Base-by-base conservation (phyloP, 2,113 vertebrate genomes). In the Gulo gulo region DNA sequence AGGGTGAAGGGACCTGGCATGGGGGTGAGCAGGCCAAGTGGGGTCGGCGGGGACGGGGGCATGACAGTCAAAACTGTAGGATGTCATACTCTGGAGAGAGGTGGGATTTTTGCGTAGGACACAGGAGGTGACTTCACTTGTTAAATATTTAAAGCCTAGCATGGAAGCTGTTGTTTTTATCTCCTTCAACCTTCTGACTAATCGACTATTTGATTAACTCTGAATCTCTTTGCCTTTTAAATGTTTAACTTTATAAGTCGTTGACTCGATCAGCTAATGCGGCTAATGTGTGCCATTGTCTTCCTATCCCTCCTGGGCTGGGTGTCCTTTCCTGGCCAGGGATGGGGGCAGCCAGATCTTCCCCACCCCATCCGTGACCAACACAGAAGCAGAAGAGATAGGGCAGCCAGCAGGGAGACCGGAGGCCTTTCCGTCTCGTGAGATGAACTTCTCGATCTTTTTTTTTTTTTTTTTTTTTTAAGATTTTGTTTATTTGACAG, bases 341-440 rank as follows among this genome's bases (percentile, higher is more conserved):
- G 55, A 11, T 21, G 39, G 24, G 31, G 78, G 31, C 3, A 16
- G 55, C 24, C 39, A 23, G 55, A n/a, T n/a, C 34, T n/a, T 36
- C 4, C 63, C 63, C 18, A 23, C 3, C 42, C n/a, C 57, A 1
- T 0, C 7, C 0, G 50, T 42, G 83, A 34, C 47, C 14, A 7
- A 34, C 20, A 23, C 6, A 4, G 69, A 16, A 39, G 26, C 1
- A 31, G 69, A 20, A 9, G 16, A 14, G 87, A 52, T 0, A 4
- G 45, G 34, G 8, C 10, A 2, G 61, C 26, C 0, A 0, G 2
- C 3, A 1, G 45, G 52, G 65, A 29, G 34, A 24, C 13, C 18
- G 0, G 45, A 34, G 52, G 52, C 52, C 52, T 55, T 55, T 55
- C 52, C 52, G 4, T 55, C 16, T 55, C 15, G 16, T 55, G 52